Conservation (phyloP, 2,113 vertebrate species). For the Hydrolagus affinis region DNA sequence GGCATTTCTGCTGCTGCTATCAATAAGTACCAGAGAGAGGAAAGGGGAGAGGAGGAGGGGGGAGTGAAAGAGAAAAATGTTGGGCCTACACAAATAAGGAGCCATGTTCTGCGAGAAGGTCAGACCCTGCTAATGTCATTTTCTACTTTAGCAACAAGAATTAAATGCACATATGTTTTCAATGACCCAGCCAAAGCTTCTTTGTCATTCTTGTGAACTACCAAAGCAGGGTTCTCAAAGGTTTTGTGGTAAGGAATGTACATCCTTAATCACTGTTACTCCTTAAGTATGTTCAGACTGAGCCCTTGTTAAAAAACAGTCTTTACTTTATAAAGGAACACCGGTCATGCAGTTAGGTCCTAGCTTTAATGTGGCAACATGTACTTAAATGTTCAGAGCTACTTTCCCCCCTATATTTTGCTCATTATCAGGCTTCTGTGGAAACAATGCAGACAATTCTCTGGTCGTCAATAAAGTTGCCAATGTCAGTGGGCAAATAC, state of each 20-base stretch:
- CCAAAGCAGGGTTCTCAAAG: conserved; percentile 28
- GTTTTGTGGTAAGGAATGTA: conserved; percentile 23
- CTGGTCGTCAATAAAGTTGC: no score
- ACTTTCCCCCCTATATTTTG: no score
- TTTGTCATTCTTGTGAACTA: conserved; percentile 32
- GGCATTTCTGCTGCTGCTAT: conserved; percentile 11
- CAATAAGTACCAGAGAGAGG: not conserved
- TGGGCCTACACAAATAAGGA: conserved; percentile 39
- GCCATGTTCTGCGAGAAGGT: conserved; percentile 46
- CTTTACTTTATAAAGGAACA: not conserved
- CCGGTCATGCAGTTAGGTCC: not conserved
- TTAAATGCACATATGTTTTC: conserved; percentile 49
- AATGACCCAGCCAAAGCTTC: conserved; percentile 36
- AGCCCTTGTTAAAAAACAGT: not conserved
- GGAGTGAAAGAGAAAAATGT: conserved; percentile 44
- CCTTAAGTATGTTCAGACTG: not conserved
- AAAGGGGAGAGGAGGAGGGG: no score
- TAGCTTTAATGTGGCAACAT: no score
- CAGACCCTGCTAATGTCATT: conserved; percentile 55
- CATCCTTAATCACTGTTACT: conserved; percentile 27
- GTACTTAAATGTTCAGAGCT: no score
- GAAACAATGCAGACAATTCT: no score
- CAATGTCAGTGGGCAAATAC: no score
- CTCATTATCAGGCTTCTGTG: no score
- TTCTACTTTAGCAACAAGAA: conserved; percentile 44